Conservation (phyloP, 1,140 invertebrate genomes). For the Pachyrhynchus sulphureomaculatus region DNA sequence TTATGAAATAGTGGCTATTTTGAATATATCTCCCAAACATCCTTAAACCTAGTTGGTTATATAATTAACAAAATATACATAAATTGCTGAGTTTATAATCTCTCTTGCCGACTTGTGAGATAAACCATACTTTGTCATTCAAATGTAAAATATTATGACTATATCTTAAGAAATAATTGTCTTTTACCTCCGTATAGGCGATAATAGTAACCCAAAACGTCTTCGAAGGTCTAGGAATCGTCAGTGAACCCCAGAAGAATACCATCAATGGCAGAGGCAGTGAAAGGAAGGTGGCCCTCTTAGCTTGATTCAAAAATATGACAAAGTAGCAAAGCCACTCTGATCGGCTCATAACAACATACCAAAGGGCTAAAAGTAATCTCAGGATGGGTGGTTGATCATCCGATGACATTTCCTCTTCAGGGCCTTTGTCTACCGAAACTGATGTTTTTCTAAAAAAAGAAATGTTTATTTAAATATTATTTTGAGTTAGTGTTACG, state of each 20-base stretch:
- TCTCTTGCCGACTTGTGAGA: too few species aligned
- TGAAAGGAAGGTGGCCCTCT: conserved; percentile 88
- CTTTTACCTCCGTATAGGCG: conserved; percentile 89
- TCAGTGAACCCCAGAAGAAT: conserved; percentile 97
- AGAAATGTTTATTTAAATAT: conserved; percentile 2
- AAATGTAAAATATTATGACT: too few species aligned
- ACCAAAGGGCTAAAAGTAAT: conserved; percentile 74
- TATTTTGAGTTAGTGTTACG: neutral
- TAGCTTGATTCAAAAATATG: conserved; percentile 93
- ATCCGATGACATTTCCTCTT: conserved; percentile 61
- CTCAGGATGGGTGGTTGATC: conserved; percentile 67
- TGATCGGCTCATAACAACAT: conserved; percentile 84
- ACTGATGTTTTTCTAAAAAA: conserved; percentile 17
- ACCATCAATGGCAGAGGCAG: conserved; percentile 95
- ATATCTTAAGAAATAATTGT: too few species aligned
- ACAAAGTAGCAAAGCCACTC: conserved; percentile 95
- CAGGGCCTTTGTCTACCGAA: conserved; percentile 4
- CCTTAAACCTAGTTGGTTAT: too few species aligned
- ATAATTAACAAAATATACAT: too few species aligned
- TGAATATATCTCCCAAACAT: too few species aligned
- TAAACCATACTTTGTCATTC: too few species aligned
- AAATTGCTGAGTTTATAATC: too few species aligned
- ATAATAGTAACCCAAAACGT: conserved; percentile 98
- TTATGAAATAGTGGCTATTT: too few species aligned
- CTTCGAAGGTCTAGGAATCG: conserved; percentile 93